These are phyloP conservation scores for Drosophila tristis DNA, from an alignment of 1,140 invertebrate species.

Conservation along the genomic window DNA sequence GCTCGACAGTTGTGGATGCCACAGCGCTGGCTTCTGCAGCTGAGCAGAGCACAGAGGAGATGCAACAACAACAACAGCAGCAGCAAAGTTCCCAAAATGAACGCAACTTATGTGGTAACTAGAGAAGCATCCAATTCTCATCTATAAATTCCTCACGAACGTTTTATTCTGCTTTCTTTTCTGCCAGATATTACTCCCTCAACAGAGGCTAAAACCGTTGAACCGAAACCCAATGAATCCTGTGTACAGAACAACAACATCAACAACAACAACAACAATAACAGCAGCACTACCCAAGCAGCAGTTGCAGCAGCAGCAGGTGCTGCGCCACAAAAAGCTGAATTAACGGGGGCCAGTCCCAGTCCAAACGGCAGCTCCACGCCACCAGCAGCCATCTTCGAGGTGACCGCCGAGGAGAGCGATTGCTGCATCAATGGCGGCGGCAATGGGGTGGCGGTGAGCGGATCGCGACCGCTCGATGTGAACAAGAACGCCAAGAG, in stretches of 20 bases:
- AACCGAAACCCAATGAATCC: constrained; percentile 79
- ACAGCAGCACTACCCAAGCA: constrained; percentile 59
- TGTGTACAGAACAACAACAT: constrained; percentile 72
- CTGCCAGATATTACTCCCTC: constrained; percentile 74
- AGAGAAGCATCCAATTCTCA: neutral
- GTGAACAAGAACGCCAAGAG: constrained; percentile 75
- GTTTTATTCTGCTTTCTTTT: neutral
- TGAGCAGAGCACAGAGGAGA: constrained; percentile 27
- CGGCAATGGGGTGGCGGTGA: constrained; percentile 14
- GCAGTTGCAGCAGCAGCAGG: constrained; percentile 9
- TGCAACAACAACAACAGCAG: constrained; percentile 51
- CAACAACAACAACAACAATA: constrained; percentile 51
- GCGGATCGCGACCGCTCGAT: constrained; percentile 63
- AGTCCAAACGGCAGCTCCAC: constrained; percentile 17
- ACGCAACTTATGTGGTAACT: constrained; percentile 76
- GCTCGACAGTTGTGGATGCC: constrained; percentile 10
- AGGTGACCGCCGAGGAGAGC: constrained; percentile 77
- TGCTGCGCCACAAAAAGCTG: constrained; percentile 14
- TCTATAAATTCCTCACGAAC: neutral
- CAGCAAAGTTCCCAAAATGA: constrained; percentile 76
- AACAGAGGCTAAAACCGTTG: constrained; percentile 82
- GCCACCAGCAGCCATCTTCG: constrained; percentile 52
- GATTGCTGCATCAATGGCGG: constrained; percentile 64
- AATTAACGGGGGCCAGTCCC: neutral
- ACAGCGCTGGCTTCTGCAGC: neutral